These are phyloP conservation scores for Denticeps clupeoides DNA, from an alignment of 2,797 vertebrate genomes.

Conservation along the genomic window DNA sequence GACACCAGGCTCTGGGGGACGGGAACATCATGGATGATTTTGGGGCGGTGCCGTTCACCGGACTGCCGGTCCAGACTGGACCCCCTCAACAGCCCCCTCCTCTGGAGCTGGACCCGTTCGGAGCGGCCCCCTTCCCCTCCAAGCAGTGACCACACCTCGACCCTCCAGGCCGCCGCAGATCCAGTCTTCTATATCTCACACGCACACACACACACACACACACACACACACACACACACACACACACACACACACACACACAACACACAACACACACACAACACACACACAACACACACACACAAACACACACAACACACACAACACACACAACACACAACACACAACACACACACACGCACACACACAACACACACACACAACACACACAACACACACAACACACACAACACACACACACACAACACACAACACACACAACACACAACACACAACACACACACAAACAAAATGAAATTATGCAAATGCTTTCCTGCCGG, in stretches of 20 bases:
- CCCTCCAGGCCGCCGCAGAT: no score
- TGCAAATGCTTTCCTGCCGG: conserved; percentile 27
- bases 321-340: no score
- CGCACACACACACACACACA: neutral
- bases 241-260: conserved; percentile 6
- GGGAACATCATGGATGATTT: conserved; percentile 80
- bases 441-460: neutral
- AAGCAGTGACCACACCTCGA: conserved; percentile 76
- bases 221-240: neutral
- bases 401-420: no score
- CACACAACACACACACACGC: no score
- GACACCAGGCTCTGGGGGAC: conserved; percentile 43
- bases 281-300: no score
- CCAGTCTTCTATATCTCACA: no score
- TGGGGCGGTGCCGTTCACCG: conserved; percentile 87
- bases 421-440: no score
- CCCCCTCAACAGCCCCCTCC: conserved; percentile 54
- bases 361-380: no score
- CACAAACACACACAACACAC: no score
- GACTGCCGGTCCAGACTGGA: conserved; percentile 63
- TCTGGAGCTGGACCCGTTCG: conserved; percentile 85
- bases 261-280: no score
- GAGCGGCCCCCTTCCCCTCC: conserved; percentile 87
- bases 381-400: no score
- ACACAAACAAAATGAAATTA: conserved; percentile 24